These are phyloP conservation scores for Caenorhabditis sp. DNA, from an alignment of 2,888 invertebrate genomes.

Conservation along the genomic window DNA sequence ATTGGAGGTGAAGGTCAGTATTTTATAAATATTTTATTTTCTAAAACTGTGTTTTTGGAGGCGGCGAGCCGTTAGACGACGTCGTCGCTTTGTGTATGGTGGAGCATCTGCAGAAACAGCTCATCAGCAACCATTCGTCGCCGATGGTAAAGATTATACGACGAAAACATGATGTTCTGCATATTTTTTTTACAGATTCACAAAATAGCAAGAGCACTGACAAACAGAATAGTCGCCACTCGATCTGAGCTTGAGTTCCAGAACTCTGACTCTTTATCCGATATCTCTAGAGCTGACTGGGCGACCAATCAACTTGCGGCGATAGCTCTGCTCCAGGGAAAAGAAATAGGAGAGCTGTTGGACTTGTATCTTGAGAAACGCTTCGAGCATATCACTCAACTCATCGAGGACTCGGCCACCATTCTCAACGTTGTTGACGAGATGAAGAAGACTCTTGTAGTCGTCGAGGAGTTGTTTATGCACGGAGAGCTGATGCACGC, in stretches of 20 bases:
- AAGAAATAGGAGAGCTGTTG: slow-evolving; percentile 72
- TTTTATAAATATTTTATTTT: too few species aligned
- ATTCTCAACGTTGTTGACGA: slow-evolving; percentile 70
- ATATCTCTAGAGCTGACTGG: slow-evolving; percentile 74
- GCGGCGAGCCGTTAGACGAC: slow-evolving; percentile 75
- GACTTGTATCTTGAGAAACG: slow-evolving; percentile 75
- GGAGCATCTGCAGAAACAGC: slow-evolving; percentile 76
- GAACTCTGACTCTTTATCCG: slow-evolving; percentile 32
- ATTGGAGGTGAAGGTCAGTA: slow-evolving; percentile 58
- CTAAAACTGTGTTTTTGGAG: neutral
- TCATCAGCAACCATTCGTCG: slow-evolving; percentile 68
- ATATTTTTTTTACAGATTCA: slow-evolving; percentile 53
- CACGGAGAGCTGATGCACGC: slow-evolving; percentile 69
- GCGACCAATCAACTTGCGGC: slow-evolving; percentile 75
- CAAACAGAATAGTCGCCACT: slow-evolving; percentile 56
- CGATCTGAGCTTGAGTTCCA: slow-evolving; percentile 55
- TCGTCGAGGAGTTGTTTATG: slow-evolving; percentile 69
- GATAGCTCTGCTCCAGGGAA: slow-evolving; percentile 72
- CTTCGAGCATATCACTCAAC: slow-evolving; percentile 65
- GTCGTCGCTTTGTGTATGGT: slow-evolving; percentile 77
- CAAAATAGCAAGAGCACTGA: slow-evolving; percentile 57
- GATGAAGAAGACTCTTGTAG: slow-evolving; percentile 65
- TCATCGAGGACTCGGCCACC: slow-evolving; percentile 66
- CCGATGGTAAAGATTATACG: slow-evolving; percentile 36
- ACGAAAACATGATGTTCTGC: neutral